Evolutionary conservation across 2,113 vertebrate species (phyloP).

Genomic region (Ceyx cyanopectus): DNA sequence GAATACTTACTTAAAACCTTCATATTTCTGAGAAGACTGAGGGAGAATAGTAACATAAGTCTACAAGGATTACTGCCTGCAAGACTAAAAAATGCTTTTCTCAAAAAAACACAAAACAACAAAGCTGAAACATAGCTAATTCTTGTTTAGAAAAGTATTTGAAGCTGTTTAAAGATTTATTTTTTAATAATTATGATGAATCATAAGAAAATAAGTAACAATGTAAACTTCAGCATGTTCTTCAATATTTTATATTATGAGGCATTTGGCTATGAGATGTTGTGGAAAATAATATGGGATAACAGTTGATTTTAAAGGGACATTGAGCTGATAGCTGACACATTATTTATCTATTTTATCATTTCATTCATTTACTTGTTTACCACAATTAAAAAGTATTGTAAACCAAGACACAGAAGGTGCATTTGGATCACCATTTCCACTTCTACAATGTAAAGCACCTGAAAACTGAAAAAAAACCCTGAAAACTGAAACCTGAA

Average conservation of each 20-base stretch:
- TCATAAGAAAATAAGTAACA: background rate
- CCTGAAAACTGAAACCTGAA: too few relatives aligned
- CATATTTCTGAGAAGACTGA: background rate
- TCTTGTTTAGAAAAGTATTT: background rate
- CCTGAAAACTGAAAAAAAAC: background rate
- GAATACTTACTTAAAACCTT: background rate
- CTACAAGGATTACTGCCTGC: background rate
- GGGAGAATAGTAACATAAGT: background rate
- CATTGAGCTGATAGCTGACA: background rate
- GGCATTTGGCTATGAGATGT: background rate
- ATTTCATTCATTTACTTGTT: background rate
- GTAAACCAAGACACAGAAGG: background rate
- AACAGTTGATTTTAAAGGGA: background rate
- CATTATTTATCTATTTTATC: background rate
- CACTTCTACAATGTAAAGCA: background rate
- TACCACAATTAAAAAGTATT: background rate
- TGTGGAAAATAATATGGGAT: background rate
- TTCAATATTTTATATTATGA: background rate
- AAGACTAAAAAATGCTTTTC: background rate
- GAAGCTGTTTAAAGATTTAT: background rate
- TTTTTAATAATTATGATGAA: background rate
- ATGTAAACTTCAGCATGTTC: background rate
- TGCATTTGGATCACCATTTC: background rate
- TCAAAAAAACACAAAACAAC: background rate
- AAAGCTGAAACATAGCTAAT: background rate